A percentile compares a stretch with the other conserved stretches of the same genome.
Conservation (phyloP, 1,140 invertebrate genomes). For the Ladona fulva region DNA sequence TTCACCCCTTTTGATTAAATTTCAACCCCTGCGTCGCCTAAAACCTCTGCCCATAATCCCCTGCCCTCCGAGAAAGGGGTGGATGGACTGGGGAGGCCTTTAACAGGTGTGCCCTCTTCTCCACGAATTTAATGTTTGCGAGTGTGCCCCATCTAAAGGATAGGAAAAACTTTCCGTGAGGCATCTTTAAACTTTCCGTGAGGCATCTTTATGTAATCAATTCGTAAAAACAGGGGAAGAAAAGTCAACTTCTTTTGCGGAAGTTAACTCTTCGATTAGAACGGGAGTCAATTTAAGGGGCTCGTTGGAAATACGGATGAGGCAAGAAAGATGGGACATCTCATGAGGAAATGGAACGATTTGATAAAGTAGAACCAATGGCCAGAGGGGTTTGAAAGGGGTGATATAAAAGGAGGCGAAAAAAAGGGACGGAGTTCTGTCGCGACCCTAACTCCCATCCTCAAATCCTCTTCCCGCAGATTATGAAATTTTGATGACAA, state of each 20-base stretch:
- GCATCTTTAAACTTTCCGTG: neutral
- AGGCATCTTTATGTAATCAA: neutral
- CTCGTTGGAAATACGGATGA: neutral
- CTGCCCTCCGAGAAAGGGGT: neutral
- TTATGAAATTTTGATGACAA: conserved; percentile 25
- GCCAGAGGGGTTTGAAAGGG: conserved; percentile 30
- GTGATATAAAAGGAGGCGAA: conserved; percentile 33
- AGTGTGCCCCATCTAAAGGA: neutral
- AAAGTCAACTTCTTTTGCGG: neutral
- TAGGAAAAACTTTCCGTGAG: neutral
- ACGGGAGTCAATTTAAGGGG: neutral
- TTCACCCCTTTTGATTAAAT: conserved; percentile 7
- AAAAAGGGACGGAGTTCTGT: conserved; percentile 40
- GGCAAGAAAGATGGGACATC: conserved; percentile 16
- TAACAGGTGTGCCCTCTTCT: neutral
- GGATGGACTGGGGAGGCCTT: neutral
- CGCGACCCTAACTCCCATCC: conserved; percentile 37
- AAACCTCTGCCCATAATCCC: neutral
- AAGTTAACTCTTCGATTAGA: neutral
- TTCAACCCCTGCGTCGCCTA: neutral
- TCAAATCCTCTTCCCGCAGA: conserved; percentile 31
- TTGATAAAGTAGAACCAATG: neutral
- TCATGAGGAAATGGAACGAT: neutral
- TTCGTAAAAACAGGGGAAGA: neutral
- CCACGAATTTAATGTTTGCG: neutral